Evolutionary conservation across 37 sponge, comb jelly and placozoan genomes (phyloP), one percentile per base, ranked within the genome.

Genomic region (Aphrocallistes beatrix): DNA sequence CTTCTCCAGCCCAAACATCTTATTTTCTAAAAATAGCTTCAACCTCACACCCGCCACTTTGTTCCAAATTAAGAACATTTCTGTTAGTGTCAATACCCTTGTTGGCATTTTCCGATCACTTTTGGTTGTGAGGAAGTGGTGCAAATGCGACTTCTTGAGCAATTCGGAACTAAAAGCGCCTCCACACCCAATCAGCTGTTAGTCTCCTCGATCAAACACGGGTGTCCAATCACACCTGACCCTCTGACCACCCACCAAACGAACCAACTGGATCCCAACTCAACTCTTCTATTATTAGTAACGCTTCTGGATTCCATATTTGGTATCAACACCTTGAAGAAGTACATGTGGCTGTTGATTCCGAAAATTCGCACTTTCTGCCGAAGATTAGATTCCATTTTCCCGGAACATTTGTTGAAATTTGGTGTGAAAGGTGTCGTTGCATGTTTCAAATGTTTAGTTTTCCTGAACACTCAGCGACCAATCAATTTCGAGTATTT

Each of bases 331-430:
- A 13, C 75, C 8, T 30, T 60, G 3, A 60, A 60, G 34, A 30
- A 60, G 75, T 60, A 60, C 21, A 60, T 60, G 75, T 60, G 75
- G 75, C 75, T 60, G 32, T 60, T 60, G 75, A 60, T 60, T 19
- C 75, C 75, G n/a, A 19, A 60, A 60, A 32, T 60, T 6, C 28
- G 75, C 10, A 19, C 1, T 19, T 60, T 60, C 75, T 60, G 75
- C 75, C 75, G n/a, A 8, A 60, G n/a, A 60, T 25, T 60, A 21
- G 21, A 60, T 60, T 60, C 75, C 6, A 60, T 60, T 28, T 19
- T 28, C 17, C 75, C 75, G 8, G 28, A 60, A 1, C 17, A 28
- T 25, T 32, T 60, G 32, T 13, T 60, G 21, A 6, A 60, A 3
- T 60, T 60, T 60, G 75, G 75, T 60, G 75, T 60, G 17, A 30